phyloP scores from a whole-genome alignment of 2,888 invertebrate genomes.

The Agonum fuliginosum region DNA sequence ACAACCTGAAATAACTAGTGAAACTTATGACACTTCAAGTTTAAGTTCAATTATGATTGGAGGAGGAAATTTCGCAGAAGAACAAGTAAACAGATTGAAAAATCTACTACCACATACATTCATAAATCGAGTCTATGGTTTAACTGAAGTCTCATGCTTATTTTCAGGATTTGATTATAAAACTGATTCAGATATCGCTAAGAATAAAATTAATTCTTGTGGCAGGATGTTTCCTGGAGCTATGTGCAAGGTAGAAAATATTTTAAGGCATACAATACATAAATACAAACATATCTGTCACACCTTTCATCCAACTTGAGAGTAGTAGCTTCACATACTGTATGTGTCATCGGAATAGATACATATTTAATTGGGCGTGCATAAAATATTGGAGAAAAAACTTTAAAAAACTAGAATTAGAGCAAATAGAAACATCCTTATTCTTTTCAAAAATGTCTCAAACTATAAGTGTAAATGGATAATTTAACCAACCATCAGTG shows the following conservation, averaged over 20 bases:
- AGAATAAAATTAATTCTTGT: background rate
- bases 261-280: background rate
- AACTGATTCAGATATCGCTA: background rate
- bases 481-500: no score
- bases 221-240: background rate
- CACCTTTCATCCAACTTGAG: no score
- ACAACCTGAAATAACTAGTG: no score
- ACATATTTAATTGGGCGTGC: no score
- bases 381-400: no score
- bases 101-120: slow-evolving; percentile 68
- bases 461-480: no score
- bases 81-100: slow-evolving; percentile 62
- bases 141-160: slow-evolving; percentile 70
- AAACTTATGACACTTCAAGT: background rate
- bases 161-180: slow-evolving; percentile 61
- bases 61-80: slow-evolving; percentile 62
- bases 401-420: no score
- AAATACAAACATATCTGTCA: no score
- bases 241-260: background rate
- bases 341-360: no score
- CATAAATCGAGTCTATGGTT: slow-evolving; percentile 69
- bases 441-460: no score
- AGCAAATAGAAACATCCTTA: no score
- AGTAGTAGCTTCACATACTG: no score
- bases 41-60: slow-evolving; percentile 60